These are phyloP conservation scores for Caretta caretta DNA, from an alignment of 2,113 vertebrate genomes.

Conservation along the genomic window DNA sequence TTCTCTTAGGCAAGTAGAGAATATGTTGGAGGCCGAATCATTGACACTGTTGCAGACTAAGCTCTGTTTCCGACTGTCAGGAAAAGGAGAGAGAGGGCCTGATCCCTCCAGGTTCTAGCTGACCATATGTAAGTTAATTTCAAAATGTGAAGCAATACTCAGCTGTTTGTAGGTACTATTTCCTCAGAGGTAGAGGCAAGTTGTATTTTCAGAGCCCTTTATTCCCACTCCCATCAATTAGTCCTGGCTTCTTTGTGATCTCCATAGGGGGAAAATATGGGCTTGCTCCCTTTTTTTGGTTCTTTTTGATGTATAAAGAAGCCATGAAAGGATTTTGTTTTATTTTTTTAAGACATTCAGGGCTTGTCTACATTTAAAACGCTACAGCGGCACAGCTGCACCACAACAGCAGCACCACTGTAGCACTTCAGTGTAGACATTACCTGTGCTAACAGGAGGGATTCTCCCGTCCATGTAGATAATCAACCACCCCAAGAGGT, in stretches of 20 bases:
- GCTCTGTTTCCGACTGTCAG: neutral
- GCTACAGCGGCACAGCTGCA: no score
- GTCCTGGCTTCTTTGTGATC: neutral
- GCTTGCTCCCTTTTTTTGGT: neutral
- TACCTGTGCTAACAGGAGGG: neutral
- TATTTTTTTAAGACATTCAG: neutral
- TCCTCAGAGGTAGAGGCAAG: neutral
- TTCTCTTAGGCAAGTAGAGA: neutral
- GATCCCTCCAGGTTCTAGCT: neutral
- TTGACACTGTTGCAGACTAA: neutral
- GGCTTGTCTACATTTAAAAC: neutral
- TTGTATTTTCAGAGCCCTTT: neutral
- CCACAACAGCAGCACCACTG: no score
- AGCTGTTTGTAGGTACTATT: fast-evolving
- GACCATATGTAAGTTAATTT: neutral
- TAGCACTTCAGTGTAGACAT: neutral
- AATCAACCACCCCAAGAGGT: neutral
- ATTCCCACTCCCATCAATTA: neutral
- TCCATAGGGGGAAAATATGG: neutral
- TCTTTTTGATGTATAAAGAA: neutral
- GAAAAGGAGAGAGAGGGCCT: neutral
- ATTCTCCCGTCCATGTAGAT: neutral
- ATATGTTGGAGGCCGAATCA: slow-evolving; percentile 2
- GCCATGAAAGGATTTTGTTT: neutral
- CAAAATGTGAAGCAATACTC: neutral